Base-by-base conservation (phyloP, 2,888 invertebrate genomes). In the Drosophila tripunctata region DNA sequence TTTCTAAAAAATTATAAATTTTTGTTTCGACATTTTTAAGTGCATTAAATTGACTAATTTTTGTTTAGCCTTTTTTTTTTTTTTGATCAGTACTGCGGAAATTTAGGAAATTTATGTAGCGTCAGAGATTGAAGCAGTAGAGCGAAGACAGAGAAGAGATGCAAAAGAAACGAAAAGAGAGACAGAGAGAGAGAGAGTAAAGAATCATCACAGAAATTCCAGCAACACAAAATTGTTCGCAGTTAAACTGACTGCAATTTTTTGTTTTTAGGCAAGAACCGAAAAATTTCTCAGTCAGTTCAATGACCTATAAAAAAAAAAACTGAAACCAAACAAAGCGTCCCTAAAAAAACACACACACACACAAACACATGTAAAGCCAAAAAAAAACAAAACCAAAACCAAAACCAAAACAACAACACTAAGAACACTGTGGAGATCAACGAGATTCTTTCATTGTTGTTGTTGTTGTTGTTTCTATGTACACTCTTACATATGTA, bases 231-330 rank as follows among this genome's bases (percentile, higher is more conserved):
- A 73, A 58, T 71, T 78, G 67, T 73, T 44, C 67, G 85, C 79
- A 61, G 72, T 68, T 67, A 73, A 85, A 80, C 80, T 68, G 75
- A 72, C 69, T 81, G 85, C 82, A 81, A 84, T 81, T 81, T 87
- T 75, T 85, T 72, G 87, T 85, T 81, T 87, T 81, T 81, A 81
- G 81, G 87, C 76, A 87, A 82, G 51, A 72, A 36, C 58, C 30
- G 14, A 58, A 40, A 41, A 78, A 78, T 73, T 82, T 60, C 63
- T 56, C 64, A 62, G 68, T 62, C 77, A 45, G 83, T 83, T 84
- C 84, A 88, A 85, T 81, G 88, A 87, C 85, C 84, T 56, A 81
- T 50, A 72, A 65, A 69, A 38, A 30, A 22, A 15, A 35, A 62
- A 62, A 58, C 66, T 57, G 65, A 66, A 87, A 67, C 71, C 85